Evolutionary conservation across 2,113 vertebrate species (phyloP), one percentile per base, ranked within the genome.

Genomic region (Tonatia bakeri): DNA sequence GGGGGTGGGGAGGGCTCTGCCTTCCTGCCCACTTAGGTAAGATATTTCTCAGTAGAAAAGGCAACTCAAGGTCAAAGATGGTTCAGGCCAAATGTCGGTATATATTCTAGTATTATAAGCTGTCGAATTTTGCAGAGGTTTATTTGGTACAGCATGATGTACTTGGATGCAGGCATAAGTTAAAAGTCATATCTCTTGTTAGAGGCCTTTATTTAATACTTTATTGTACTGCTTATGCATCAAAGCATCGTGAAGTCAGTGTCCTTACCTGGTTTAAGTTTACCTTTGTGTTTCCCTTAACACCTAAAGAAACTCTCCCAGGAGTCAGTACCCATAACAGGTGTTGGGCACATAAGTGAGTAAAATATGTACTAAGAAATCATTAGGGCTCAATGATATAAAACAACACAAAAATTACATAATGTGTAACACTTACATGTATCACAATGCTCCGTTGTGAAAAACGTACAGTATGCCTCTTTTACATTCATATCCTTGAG

Each of bases 1-100:
- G 47, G 40, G 4, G 7, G 7, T 11, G 13, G 7, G 7, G 8
- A 2, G 10, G 3, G 3, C 7, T 9, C 33, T 40, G 12, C 4
- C 45, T 43, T 45, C 24, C 31, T 47, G 3, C 2, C 26, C 36
- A 47, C 54, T 69, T 52, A 40, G 16, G n/a, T 47, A 83, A 75
- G 40, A 31, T 3, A 31, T 38, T 43, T 67, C 72, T 54, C 65
- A 47, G 26, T 12, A 54, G 33, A 28, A 52, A 45, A 85, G 24
- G 22, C 4, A 17, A 20, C 7, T 91, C 45, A 20, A 61, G 22
- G 28, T 19, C 6, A 10, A 59, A 77, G 20, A 82, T 17, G n/a
- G 33, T 12, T 59, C 13, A 79, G 14, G 13, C 8, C 54, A 16
- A 81, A 88, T 59, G 50, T 81, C 36, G 38, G 22, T 43, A 7